Base-by-base conservation (phyloP, 2,113 vertebrate genomes). In the Tragulus kanchil region DNA sequence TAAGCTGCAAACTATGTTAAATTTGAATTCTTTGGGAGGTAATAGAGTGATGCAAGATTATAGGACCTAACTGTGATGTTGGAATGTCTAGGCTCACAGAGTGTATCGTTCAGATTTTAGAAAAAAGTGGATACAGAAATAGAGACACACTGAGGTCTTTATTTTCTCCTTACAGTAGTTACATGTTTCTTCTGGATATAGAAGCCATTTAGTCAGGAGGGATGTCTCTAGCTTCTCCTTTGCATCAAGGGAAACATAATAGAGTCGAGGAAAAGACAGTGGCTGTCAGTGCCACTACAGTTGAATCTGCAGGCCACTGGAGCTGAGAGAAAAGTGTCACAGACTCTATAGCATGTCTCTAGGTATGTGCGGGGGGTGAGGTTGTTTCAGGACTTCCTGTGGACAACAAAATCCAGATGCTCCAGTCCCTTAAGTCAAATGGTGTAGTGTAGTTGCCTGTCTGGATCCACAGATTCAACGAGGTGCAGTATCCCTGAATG, bases 1-100 rank as follows among this genome's bases (percentile, higher is more conserved):
- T 98, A 98, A 98, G 95, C 94, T 96, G 97, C 94, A 90, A 94
- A 94, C 89, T 92, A 85, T 91, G 69, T 96, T 98, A 97, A 97
- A 98, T 97, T 98, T 98, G 92, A 96, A 98, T 97, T 97, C 88
- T 94, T 97, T 83, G 69, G 85, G 64, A 50, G 94, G 83, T 92
- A 98, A 96, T 89, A 89, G 89, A 97, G 96, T 87, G 1, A 97
- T 91, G 95, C 45, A 96, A 93, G 95, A 94, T 86, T 96, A 85
- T 98, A 96, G 61, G 97, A 85, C 83, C 56, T 54, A 91, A 92
- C 26, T 97, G 36, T 86, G 48, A 45, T 92, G 88, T 88, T 54
- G 94, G 89, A 94, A 96, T 96, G 73, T 82, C 94, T 90, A 85
- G 94, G 85, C 82, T 93, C 85, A 92, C 48, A 89, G 56, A 93